Evolutionary conservation across 2,113 vertebrate species (phyloP).

Genomic region (Hystrix cristata): DNA sequence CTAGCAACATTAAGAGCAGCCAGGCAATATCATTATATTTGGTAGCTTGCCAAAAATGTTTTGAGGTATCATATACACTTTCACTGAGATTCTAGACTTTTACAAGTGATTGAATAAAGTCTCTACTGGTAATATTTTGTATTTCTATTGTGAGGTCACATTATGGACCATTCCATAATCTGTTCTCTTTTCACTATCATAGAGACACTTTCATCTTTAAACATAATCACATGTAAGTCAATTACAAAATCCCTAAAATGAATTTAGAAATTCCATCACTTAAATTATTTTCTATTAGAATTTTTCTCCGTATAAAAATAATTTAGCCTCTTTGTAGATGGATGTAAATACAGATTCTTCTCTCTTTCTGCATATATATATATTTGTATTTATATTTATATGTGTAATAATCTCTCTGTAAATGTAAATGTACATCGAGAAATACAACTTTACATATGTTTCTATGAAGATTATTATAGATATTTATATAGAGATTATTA

Average conservation of each 20-base stretch:
- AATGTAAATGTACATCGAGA: neutral
- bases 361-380: neutral
- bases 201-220: neutral
- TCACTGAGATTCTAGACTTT: neutral
- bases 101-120: neutral
- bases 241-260: neutral
- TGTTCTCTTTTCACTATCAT: rapidly evolving
- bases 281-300: neutral
- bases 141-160: neutral
- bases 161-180: too few species aligned
- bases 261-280: neutral
- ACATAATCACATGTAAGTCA: neutral
- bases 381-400: neutral
- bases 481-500: neutral
- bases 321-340: neutral
- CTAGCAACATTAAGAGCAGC: neutral
- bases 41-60: neutral
- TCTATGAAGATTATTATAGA: neutral
- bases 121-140: neutral
- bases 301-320: neutral
- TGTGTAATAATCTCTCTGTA: neutral
- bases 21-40: neutral
- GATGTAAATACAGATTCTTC: neutral
- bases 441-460: neutral
- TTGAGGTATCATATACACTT: neutral